Conservation (phyloP, 2,888 invertebrate genomes). For the Papilio gigon region DNA sequence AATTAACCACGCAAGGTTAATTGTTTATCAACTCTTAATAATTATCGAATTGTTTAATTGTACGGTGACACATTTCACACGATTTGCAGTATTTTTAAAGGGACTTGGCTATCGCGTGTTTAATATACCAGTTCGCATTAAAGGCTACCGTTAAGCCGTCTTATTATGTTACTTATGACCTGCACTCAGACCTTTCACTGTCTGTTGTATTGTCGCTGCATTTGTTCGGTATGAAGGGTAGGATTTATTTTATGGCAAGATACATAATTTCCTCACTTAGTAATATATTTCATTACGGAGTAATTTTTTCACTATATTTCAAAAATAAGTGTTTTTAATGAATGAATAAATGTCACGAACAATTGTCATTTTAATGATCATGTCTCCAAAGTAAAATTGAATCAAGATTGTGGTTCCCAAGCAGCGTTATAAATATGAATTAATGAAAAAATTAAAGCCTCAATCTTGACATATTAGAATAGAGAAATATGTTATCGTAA, state of each 20-base stretch:
- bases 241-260: too few relatives aligned
- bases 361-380: too few relatives aligned
- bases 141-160: slow-evolving; percentile 35
- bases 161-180: slow-evolving; percentile 35
- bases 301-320: too few relatives aligned
- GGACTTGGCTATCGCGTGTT: slow-evolving; percentile 12
- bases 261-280: too few relatives aligned
- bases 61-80: slow-evolving; percentile 3
- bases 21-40: not conserved
- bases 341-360: not conserved
- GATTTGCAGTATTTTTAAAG: not conserved
- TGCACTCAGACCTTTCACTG: slow-evolving; percentile 32
- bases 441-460: not conserved
- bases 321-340: too few relatives aligned
- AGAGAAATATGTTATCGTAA: slow-evolving; percentile 11
- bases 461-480: slow-evolving; percentile 8
- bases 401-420: not conserved
- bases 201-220: not conserved
- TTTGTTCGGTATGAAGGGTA: slow-evolving; percentile 1
- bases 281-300: too few relatives aligned
- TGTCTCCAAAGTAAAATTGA: not conserved
- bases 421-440: not conserved
- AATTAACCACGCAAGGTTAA: not conserved
- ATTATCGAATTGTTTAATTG: not conserved
- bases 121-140: slow-evolving; percentile 26